Conservation (phyloP, 2,888 invertebrate genomes). For the Lithophane semibrunnea region DNA sequence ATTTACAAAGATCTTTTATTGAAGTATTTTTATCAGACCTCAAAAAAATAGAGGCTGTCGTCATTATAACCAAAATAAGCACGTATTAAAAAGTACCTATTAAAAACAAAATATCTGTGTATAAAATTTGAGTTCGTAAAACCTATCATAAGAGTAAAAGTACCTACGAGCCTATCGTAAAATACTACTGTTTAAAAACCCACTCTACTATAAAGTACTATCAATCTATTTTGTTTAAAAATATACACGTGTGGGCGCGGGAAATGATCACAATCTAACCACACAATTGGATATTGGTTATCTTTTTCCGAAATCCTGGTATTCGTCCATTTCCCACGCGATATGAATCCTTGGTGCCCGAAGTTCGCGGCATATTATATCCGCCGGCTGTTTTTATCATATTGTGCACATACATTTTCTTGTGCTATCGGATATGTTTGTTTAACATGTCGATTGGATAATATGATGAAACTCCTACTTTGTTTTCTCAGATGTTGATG, state of each 20-base stretch:
- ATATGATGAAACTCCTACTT: slow-evolving; percentile 28
- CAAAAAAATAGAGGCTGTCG: neutral
- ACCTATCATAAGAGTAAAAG: too few species aligned
- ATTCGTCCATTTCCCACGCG: slow-evolving; percentile 31
- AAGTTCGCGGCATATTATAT: slow-evolving; percentile 21
- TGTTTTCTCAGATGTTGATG: slow-evolving; percentile 41
- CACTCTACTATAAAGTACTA: slow-evolving; percentile 1
- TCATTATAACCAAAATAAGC: neutral
- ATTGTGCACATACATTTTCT: slow-evolving; percentile 19
- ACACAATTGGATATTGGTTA: slow-evolving; percentile 21
- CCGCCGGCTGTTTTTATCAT: slow-evolving; percentile 27
- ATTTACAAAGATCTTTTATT: slow-evolving; percentile 28
- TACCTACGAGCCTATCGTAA: neutral
- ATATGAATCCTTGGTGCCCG: slow-evolving; percentile 23
- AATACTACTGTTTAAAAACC: slow-evolving; percentile 9
- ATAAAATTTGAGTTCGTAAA: neutral
- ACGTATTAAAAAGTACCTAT: neutral
- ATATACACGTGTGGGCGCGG: neutral
- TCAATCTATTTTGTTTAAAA: slow-evolving; percentile 3
- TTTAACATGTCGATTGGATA: slow-evolving; percentile 29
- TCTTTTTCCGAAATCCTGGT: slow-evolving; percentile 20
- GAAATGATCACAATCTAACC: neutral
- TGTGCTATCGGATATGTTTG: slow-evolving; percentile 22
- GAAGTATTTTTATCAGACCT: neutral
- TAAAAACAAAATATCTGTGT: neutral